Evolutionary conservation across 2,113 vertebrate species (phyloP), one percentile per base, ranked within the genome.

Genomic region (Elaphurus davidianus): DNA sequence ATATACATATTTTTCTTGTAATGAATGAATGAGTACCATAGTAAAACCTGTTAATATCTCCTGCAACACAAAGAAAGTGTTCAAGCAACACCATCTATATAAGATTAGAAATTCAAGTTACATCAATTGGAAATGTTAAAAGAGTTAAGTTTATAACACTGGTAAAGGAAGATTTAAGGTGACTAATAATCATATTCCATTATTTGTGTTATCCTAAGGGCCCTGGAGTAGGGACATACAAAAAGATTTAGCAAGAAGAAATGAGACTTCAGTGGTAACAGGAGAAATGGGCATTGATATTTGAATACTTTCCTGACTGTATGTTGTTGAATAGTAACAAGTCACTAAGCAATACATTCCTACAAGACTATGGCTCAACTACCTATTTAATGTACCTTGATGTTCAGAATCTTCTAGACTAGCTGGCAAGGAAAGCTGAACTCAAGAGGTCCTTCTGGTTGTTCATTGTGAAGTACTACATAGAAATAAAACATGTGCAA

Each of bases 221-320:
- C 19, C 3, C 4, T 83, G 12, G 43, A 67, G 12, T 55, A 40
- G 30, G 55, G n/a, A 71, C 55, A 52, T 30, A 8, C 16, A 30
- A n/a, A 62, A 89, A 97, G 33, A 71, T 93, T 47, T 74, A 60
- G 36, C 55, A 45, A 55, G 40, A 93, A 96, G 33, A 93, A 94
- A 83, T 17, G 25, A 74, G 54, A 78, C 12, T 90, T 87, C 7
- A 36, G 8, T 40, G 23, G 7, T 28, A 62, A 17, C 1, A 3
- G 40, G 45, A 85, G 27, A 85, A 54, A 64, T 43, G 30, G n/a
- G 50, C 6, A 21, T 54, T 83, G 45, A 43, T 47, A 67, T 43
- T 30, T 67, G n/a, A 91, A 87, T 55, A 78, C 5, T 94, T 91
- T 90, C 78, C 55, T 89, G 54, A 82, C 40, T 40, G 21, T 62